These are phyloP conservation scores for Brachyhypopomus occidentalis DNA, from an alignment of 2,113 vertebrate species.

Conservation along the genomic window DNA sequence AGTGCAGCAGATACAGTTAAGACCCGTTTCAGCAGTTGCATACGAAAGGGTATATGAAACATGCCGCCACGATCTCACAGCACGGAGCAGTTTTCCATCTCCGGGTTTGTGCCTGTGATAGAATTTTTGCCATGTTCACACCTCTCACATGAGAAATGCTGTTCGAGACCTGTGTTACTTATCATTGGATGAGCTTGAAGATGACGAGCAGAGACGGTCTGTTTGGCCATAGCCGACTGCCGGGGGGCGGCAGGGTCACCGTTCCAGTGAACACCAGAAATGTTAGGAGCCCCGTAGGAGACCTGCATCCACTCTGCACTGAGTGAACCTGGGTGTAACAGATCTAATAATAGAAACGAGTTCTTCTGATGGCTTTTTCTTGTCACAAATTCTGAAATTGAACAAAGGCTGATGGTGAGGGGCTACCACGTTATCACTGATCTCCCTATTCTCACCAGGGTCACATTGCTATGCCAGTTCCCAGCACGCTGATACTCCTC, in stretches of 20 bases:
- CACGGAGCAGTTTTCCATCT: constrained; percentile 24
- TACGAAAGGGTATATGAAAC: constrained; percentile 5
- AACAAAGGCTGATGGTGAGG: background rate
- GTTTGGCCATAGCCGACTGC: constrained; percentile 20
- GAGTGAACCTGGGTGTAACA: constrained; percentile 30
- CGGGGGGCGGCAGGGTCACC: constrained; percentile 24
- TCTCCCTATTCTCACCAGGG: background rate
- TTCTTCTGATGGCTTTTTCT: constrained; percentile 34
- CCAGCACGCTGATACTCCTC: constrained; percentile 3
- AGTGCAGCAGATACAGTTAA: constrained; percentile 17
- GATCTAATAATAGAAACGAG: constrained; percentile 26
- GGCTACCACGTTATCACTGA: background rate
- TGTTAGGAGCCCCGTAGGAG: constrained; percentile 35
- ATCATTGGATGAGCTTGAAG: constrained; percentile 13
- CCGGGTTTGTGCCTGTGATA: constrained; percentile 33
- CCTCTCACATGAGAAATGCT: constrained; percentile 37
- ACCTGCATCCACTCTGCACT: constrained; percentile 21
- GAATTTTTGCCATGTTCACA: constrained; percentile 20
- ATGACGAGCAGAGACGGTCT: constrained; percentile 43
- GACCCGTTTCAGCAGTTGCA: constrained; percentile 5
- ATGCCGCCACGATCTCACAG: constrained; percentile 12
- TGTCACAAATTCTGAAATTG: constrained; percentile 27
- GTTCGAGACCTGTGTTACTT: constrained; percentile 16
- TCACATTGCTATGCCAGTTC: background rate
- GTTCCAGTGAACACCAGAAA: constrained; percentile 39